Evolutionary conservation across 2,113 vertebrate genomes (phyloP).

Genomic region (Cephalophus harveyi): DNA sequence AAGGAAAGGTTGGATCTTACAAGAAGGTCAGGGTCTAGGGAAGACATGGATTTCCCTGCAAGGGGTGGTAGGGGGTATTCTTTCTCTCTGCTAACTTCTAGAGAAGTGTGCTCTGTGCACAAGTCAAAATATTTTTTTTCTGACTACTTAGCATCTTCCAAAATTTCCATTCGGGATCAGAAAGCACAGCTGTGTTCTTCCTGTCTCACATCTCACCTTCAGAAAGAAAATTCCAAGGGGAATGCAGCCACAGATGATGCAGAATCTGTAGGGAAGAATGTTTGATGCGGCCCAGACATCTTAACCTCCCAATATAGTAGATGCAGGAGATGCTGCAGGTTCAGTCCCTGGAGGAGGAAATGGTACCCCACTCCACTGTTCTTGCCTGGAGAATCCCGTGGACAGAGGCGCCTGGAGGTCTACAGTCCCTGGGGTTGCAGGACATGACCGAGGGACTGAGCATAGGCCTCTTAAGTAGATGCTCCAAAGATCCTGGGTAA

Average conservation of each 20-base stretch:
- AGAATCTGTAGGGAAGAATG: neutral
- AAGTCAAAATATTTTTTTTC: conserved; percentile 45
- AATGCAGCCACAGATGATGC: neutral
- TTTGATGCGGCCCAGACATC: neutral
- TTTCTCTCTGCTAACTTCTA: conserved; percentile 1
- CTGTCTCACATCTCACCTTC: neutral
- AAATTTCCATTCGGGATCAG: neutral
- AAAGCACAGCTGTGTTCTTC: conserved; percentile 11
- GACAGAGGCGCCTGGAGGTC: neutral
- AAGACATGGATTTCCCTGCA: neutral
- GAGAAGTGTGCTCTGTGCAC: neutral
- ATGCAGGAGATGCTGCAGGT: neutral
- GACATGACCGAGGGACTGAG: neutral
- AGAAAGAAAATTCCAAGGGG: neutral
- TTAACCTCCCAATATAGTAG: neutral
- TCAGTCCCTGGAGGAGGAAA: neutral
- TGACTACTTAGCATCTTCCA: neutral
- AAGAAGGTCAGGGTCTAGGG: neutral
- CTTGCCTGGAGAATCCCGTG: neutral
- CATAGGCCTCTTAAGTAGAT: neutral
- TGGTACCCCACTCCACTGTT: neutral
- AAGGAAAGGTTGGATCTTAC: neutral
- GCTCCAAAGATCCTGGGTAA: neutral
- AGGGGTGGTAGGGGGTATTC: neutral
- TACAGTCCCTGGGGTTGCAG: neutral